Percentiles rank a stretch among this genome's conserved stretches.
Evolutionary conservation across 2,797 vertebrate species (phyloP).

Genomic region (Antennarius maculatus): DNA sequence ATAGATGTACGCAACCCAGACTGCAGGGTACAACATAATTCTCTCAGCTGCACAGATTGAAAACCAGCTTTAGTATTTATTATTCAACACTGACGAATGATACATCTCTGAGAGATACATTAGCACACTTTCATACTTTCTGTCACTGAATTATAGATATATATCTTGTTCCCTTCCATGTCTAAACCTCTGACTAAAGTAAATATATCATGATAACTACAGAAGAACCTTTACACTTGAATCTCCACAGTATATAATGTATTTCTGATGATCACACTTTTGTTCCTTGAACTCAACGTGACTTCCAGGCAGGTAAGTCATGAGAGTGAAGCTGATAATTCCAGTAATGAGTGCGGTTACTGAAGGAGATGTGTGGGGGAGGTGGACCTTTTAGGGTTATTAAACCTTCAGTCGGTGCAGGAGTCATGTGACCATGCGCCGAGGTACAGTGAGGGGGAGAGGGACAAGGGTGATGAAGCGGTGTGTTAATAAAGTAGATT

Average conservation of each 20-base stretch:
- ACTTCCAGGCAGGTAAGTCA: constrained; percentile 46
- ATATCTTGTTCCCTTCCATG: constrained; percentile 38
- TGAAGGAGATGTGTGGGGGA: constrained; percentile 45
- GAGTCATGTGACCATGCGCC: constrained; percentile 28
- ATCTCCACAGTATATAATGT: constrained; percentile 1
- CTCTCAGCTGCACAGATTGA: constrained; percentile 50
- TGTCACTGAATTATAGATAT: constrained; percentile 65
- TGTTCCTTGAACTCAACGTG: constrained; percentile 31
- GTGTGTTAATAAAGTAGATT: constrained; percentile 62
- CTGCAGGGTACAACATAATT: constrained; percentile 13
- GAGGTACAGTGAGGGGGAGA: constrained; percentile 39
- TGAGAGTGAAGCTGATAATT: constrained; percentile 58
- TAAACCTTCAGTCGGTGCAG: constrained; percentile 66
- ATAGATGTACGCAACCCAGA: constrained; percentile 4
- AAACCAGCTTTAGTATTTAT: constrained; percentile 64
- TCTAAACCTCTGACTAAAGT: constrained; percentile 32
- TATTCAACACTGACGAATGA: constrained; percentile 69
- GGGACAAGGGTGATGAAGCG: constrained; percentile 39
- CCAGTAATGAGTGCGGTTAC: constrained; percentile 59
- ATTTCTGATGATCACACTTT: constrained; percentile 3
- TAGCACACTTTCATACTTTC: constrained; percentile 30
- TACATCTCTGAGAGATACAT: constrained; percentile 62
- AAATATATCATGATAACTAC: constrained; percentile 14
- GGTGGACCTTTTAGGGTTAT: constrained; percentile 76
- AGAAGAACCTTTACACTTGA: constrained; percentile 14